Percentiles rank a stretch among this genome's conserved stretches.
These are phyloP conservation scores for Ceratitis capitata DNA, from an alignment of 1,140 invertebrate genomes.

Conservation along the genomic window DNA sequence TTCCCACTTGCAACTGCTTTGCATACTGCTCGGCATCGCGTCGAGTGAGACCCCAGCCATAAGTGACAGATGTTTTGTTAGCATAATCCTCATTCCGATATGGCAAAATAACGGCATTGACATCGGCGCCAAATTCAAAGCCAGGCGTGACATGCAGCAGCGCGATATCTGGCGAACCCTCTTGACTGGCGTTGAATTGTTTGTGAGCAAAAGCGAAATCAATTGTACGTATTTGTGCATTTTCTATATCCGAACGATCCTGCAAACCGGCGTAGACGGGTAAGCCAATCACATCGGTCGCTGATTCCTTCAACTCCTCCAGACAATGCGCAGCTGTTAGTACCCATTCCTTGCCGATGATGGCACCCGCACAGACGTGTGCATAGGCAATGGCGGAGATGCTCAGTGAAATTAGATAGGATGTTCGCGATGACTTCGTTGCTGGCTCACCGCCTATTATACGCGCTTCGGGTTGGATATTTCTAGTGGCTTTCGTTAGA, in stretches of 20 bases:
- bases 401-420: conserved; percentile 71
- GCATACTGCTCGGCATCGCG: conserved; percentile 54
- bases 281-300: conserved; percentile 47
- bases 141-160: conserved; percentile 53
- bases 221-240: conserved; percentile 54
- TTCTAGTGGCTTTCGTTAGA: not conserved
- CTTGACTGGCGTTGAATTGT: conserved; percentile 48
- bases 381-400: conserved; percentile 64
- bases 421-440: conserved; percentile 64
- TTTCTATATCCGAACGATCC: conserved; percentile 50
- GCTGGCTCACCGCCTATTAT: conserved; percentile 67
- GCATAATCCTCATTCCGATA: conserved; percentile 49
- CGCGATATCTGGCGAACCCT: conserved; percentile 60
- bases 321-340: conserved; percentile 69
- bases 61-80: conserved; percentile 52
- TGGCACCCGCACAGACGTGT: conserved; percentile 72
- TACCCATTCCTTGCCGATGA: conserved; percentile 72
- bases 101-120: conserved; percentile 54
- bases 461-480: conserved; percentile 36
- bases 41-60: conserved; percentile 67
- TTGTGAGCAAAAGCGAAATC: conserved; percentile 56
- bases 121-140: conserved; percentile 52
- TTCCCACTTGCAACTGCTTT: conserved; percentile 60
- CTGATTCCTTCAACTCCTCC: conserved; percentile 46
- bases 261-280: conserved; percentile 55